These are phyloP conservation scores for Drosophila parthenogenetica DNA, from an alignment of 2,888 invertebrate genomes.

Conservation along the genomic window DNA sequence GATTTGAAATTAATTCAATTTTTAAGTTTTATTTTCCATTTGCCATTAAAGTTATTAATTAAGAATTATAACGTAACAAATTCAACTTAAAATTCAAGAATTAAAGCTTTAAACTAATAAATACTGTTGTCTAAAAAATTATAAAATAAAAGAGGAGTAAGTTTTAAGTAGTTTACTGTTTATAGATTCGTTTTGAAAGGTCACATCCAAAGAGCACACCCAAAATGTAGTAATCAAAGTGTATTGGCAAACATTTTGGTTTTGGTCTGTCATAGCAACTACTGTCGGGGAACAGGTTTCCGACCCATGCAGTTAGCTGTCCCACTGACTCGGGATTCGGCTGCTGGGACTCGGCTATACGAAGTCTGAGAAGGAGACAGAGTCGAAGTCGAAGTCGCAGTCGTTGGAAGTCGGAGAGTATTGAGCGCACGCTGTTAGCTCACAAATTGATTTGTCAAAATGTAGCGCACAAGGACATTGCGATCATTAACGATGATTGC, in stretches of 20 bases:
- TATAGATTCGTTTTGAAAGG: slow-evolving; percentile 4
- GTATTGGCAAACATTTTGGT: slow-evolving; percentile 82
- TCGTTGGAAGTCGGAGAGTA: slow-evolving; percentile 20
- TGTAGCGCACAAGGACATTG: slow-evolving; percentile 75
- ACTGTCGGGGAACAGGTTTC: slow-evolving; percentile 48
- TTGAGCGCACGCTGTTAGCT: slow-evolving; percentile 71
- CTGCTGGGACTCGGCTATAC: slow-evolving; percentile 17
- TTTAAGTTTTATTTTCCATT: too few relatives aligned
- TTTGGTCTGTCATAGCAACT: slow-evolving; percentile 66
- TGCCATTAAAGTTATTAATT: too few relatives aligned
- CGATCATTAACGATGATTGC: slow-evolving; percentile 81
- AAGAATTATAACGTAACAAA: too few relatives aligned
- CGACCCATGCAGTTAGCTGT: slow-evolving; percentile 40
- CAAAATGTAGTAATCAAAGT: slow-evolving; percentile 50
- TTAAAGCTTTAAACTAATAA: too few relatives aligned
- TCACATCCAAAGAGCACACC: slow-evolving; percentile 43
- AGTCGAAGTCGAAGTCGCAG: neutral
- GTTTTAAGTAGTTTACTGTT: neutral
- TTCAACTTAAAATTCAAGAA: too few relatives aligned
- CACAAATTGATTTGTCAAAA: slow-evolving; percentile 78
- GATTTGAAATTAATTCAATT: too few relatives aligned
- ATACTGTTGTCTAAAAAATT: too few relatives aligned
- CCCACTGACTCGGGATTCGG: slow-evolving; percentile 57
- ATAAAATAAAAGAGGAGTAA: too few relatives aligned
- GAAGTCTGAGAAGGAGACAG: slow-evolving; percentile 8